Evolutionary conservation across 1,140 invertebrate genomes (phyloP).

Genomic region (Drosophila grimshawi): DNA sequence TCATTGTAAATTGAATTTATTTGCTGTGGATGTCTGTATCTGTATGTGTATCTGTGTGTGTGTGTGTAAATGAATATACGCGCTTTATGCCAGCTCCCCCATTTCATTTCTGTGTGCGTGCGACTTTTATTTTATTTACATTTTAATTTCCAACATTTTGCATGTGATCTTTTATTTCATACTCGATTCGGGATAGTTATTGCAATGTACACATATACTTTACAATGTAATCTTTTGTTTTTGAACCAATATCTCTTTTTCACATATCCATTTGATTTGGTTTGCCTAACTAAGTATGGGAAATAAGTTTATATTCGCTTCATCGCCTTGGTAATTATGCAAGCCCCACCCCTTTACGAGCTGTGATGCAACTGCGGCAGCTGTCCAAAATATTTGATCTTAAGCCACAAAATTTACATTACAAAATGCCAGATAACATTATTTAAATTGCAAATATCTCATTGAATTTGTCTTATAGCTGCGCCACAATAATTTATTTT

Average conservation of each 20-base stretch:
- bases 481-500: conserved; percentile 72
- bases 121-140: conserved; percentile 65
- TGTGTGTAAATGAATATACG: conserved; percentile 3
- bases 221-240: no score
- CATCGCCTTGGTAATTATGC: conserved; percentile 25
- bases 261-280: background rate
- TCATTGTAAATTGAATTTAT: conserved; percentile 80
- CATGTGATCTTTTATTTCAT: conserved; percentile 2
- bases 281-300: background rate
- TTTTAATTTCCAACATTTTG: conserved; percentile 62
- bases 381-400: conserved; percentile 63
- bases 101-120: conserved; percentile 50
- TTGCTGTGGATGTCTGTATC: conserved; percentile 39
- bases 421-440: conserved; percentile 75
- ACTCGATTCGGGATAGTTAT: background rate
- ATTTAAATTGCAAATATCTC: conserved; percentile 79
- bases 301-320: conserved; percentile 24
- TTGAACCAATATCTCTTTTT: no score
- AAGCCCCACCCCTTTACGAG: conserved; percentile 13
- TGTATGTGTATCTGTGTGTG: conserved; percentile 6
- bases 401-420: conserved; percentile 48
- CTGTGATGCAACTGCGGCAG: conserved; percentile 62
- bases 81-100: background rate
- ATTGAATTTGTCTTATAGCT: conserved; percentile 77
- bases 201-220: background rate